phyloP scores from a whole-genome alignment of 2,113 vertebrate genomes.

The Fregata magnificens region DNA sequence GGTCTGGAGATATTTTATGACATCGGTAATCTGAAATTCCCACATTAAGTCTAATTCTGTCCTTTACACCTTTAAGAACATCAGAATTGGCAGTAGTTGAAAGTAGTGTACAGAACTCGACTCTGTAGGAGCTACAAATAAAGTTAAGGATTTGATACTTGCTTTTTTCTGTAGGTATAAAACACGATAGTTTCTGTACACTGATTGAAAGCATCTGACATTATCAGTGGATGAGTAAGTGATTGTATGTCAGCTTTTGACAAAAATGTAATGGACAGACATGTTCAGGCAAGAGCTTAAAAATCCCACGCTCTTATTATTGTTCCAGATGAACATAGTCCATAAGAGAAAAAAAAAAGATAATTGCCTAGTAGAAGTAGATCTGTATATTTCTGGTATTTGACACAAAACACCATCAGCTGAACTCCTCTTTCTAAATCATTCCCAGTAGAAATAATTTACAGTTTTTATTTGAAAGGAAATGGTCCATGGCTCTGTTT shows the following conservation, averaged over 20 bases:
- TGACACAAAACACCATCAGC: neutral
- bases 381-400: neutral
- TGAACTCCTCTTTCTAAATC: neutral
- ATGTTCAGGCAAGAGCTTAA: neutral
- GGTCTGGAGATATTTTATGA: neutral
- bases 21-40: neutral
- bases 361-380: neutral
- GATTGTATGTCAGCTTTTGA: neutral
- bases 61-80: neutral
- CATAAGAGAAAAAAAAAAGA: neutral
- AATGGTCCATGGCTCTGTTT: neutral
- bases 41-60: neutral
- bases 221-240: neutral
- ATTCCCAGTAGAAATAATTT: neutral
- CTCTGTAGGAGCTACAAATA: neutral
- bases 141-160: neutral
- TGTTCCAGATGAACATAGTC: neutral
- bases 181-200: neutral
- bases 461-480: constrained; percentile 6
- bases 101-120: neutral
- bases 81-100: neutral
- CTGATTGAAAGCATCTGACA: neutral
- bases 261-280: neutral
- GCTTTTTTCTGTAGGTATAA: neutral
- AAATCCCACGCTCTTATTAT: neutral